These are phyloP conservation scores for Cryptomyrus ogoouensis DNA, from an alignment of 2,113 vertebrate species.

Conservation along the genomic window DNA sequence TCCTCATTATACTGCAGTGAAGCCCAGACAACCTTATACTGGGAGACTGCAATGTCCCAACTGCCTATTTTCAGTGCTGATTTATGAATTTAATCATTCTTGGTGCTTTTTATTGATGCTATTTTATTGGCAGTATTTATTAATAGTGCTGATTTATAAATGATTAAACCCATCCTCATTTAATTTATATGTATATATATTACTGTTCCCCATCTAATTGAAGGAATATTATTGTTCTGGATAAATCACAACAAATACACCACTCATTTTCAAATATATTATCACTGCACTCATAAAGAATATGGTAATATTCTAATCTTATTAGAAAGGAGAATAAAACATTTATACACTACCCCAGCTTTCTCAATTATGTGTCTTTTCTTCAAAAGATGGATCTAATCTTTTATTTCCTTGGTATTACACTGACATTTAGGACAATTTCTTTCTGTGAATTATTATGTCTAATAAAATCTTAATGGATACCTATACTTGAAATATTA, in stretches of 20 bases:
- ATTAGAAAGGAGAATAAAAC: neutral
- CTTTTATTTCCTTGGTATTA: neutral
- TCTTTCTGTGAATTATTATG: neutral
- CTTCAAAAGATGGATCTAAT: neutral
- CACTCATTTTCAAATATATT: neutral
- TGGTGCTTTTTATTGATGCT: neutral
- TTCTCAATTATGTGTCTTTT: slow-evolving; percentile 1
- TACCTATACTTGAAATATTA: neutral
- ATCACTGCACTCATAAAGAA: neutral
- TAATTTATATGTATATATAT: neutral
- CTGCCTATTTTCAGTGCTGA: neutral
- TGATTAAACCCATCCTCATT: neutral
- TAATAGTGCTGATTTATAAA: neutral
- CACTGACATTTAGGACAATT: neutral
- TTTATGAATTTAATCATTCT: slow-evolving; percentile 1
- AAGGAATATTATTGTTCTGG: neutral
- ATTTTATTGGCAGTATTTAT: neutral
- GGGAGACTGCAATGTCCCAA: neutral
- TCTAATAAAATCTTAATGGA: neutral
- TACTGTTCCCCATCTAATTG: neutral
- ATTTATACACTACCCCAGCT: neutral
- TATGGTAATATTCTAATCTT: neutral
- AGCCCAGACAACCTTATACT: neutral
- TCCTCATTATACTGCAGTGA: neutral
- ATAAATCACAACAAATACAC: neutral